A percentile compares a stretch with the other conserved stretches of the same genome.
These are phyloP conservation scores for Rousettus leschenaultii DNA, from an alignment of 2,113 vertebrate species.

Conservation along the genomic window DNA sequence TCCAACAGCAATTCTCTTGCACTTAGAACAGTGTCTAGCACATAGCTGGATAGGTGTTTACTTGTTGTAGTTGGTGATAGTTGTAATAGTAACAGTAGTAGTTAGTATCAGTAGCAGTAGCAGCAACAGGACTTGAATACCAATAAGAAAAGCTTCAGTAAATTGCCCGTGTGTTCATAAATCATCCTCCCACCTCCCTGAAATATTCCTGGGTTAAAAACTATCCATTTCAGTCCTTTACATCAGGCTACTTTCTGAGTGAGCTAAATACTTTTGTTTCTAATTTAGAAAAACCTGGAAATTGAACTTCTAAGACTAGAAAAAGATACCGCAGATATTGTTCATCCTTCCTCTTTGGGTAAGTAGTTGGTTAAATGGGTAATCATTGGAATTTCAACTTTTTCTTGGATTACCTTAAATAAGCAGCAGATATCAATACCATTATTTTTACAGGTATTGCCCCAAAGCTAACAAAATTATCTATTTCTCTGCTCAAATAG, in stretches of 20 bases:
- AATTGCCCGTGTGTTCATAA: not conserved
- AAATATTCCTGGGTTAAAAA: not conserved
- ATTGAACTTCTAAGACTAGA: slow-evolving; percentile 87
- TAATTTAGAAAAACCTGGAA: slow-evolving; percentile 87
- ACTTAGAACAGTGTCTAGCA: not conserved
- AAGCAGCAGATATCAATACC: not conserved
- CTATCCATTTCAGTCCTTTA: not conserved
- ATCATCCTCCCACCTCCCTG: not conserved
- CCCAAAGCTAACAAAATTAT: not conserved
- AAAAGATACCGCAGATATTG: slow-evolving; percentile 86
- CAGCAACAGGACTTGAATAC: not conserved
- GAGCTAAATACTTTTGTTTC: slow-evolving; percentile 53
- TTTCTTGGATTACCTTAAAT: slow-evolving; percentile 26
- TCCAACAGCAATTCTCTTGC: not conserved
- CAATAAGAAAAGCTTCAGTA: slow-evolving; percentile 8
- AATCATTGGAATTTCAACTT: slow-evolving; percentile 34
- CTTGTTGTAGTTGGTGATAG: not conserved
- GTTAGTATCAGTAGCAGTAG: not conserved
- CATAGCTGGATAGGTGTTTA: not conserved
- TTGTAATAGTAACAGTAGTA: not conserved
- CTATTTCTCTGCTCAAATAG: not conserved
- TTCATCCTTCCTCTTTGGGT: slow-evolving; percentile 88
- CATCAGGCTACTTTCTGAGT: not conserved
- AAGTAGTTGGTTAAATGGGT: slow-evolving; percentile 71
- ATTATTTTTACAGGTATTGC: not conserved